A percentile compares a stretch with the other conserved stretches of the same genome.
These are phyloP conservation scores for Isoperla grammatica DNA, from an alignment of 2,888 invertebrate species.

Conservation along the genomic window DNA sequence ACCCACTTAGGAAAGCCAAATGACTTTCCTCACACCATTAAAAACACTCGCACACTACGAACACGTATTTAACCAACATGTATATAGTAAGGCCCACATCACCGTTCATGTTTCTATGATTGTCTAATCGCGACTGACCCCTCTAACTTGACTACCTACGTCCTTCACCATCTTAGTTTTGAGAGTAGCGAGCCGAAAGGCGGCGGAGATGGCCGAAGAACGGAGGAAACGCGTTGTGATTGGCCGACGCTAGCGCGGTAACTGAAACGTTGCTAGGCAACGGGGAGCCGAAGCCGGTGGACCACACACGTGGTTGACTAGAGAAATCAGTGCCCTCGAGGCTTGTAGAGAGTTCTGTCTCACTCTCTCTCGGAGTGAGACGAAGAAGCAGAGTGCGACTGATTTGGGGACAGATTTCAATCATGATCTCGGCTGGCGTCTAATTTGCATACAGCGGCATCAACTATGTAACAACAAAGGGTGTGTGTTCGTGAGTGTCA, in stretches of 20 bases:
- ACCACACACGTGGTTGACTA: slow-evolving; percentile 28
- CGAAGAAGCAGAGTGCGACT: neutral
- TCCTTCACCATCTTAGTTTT: slow-evolving; percentile 10
- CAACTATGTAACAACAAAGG: no score
- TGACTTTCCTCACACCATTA: neutral
- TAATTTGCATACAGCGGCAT: no score
- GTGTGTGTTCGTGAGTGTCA: no score
- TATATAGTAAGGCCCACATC: no score
- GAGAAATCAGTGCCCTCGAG: slow-evolving; percentile 15
- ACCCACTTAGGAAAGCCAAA: neutral
- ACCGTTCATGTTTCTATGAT: slow-evolving; percentile 4
- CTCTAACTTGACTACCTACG: slow-evolving; percentile 10
- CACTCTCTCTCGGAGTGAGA: neutral
- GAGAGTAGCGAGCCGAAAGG: slow-evolving; percentile 13
- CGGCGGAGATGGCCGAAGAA: slow-evolving; percentile 19
- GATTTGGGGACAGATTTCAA: no score
- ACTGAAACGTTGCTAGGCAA: slow-evolving; percentile 24
- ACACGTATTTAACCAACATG: slow-evolving; percentile 2
- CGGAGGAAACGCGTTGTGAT: neutral
- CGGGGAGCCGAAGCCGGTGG: slow-evolving; percentile 27
- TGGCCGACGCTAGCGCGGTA: neutral
- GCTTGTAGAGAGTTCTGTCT: neutral
- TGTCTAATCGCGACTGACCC: slow-evolving; percentile 9
- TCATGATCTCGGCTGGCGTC: no score
- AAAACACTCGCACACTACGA: slow-evolving; percentile 5